phyloP scores from a whole-genome alignment of 2,888 invertebrate genomes.

The Ectemnius continuus region DNA sequence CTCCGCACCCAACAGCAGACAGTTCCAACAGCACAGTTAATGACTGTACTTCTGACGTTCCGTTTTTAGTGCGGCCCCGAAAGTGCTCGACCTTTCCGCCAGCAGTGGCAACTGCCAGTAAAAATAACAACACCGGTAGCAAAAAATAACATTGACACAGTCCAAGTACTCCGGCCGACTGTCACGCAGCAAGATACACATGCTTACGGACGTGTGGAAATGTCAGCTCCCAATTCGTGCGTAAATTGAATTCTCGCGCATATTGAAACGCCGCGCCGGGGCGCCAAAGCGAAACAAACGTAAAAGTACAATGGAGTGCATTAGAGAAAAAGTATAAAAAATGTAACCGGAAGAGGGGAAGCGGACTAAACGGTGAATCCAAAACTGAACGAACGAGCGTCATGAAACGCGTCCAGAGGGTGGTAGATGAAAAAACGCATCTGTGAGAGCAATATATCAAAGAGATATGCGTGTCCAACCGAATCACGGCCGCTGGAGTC shows the following conservation, averaged over 20 bases:
- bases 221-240: too few species aligned
- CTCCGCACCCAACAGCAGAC: not conserved
- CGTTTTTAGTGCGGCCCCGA: not conserved
- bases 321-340: constrained; percentile 7
- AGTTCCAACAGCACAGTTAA: constrained; percentile 1
- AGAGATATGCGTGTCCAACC: constrained; percentile 67
- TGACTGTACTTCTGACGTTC: constrained; percentile 5
- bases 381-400: constrained; percentile 38
- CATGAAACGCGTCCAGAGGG: constrained; percentile 19
- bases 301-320: not conserved
- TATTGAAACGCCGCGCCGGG: not conserved
- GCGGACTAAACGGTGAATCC: constrained; percentile 26
- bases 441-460: constrained; percentile 64
- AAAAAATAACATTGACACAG: too few species aligned
- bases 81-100: too few species aligned
- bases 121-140: too few species aligned
- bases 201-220: too few species aligned
- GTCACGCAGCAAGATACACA: too few species aligned
- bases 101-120: too few species aligned
- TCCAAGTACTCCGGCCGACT: too few species aligned
- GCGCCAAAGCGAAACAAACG: constrained; percentile 9
- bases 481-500: constrained; percentile 56
- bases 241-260: too few species aligned
- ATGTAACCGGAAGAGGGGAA: constrained; percentile 14
- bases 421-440: constrained; percentile 45